A percentile compares a stretch with the other conserved stretches of the same genome.
phyloP scores from a whole-genome alignment of 2,797 vertebrate species.

The Dallia pectoralis region DNA sequence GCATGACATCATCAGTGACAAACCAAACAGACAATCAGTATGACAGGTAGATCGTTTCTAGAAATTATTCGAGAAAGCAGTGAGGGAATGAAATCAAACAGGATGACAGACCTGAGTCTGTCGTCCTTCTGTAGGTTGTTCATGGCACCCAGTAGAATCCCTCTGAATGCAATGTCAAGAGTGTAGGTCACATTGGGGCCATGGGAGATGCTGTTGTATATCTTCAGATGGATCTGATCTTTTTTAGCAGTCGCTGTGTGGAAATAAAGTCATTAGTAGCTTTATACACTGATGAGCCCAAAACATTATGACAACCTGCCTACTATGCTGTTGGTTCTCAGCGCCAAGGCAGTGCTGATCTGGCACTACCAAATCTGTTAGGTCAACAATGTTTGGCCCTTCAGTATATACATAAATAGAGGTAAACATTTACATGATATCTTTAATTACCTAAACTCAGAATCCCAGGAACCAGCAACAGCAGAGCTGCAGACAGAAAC shows the following conservation, averaged over 20 bases:
- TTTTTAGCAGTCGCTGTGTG: not conserved
- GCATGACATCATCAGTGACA: not conserved
- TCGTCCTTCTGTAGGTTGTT: slow-evolving; percentile 30
- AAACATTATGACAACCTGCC: too few relatives aligned
- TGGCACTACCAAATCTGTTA: too few relatives aligned
- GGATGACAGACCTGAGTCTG: slow-evolving; percentile 47
- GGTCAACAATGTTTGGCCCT: too few relatives aligned
- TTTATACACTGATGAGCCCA: too few relatives aligned
- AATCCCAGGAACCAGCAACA: slow-evolving; percentile 45
- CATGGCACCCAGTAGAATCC: slow-evolving; percentile 57
- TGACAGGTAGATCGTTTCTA: too few relatives aligned
- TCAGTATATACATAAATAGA: too few relatives aligned
- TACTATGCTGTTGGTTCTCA: too few relatives aligned
- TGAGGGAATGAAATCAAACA: not conserved
- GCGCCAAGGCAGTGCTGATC: too few relatives aligned
- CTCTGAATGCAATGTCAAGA: slow-evolving; percentile 27
- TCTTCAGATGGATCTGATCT: slow-evolving; percentile 32
- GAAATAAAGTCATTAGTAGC: not conserved
- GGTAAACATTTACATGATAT: too few relatives aligned
- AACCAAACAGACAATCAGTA: too few relatives aligned
- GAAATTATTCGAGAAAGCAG: not conserved
- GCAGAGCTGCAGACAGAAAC: slow-evolving; percentile 37
- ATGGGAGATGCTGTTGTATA: slow-evolving; percentile 32
- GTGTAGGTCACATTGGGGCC: slow-evolving; percentile 19
- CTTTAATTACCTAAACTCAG: slow-evolving; percentile 25